phyloP scores from a whole-genome alignment of 64 coral and sea anemone species.

The Platygyra sinensis region DNA sequence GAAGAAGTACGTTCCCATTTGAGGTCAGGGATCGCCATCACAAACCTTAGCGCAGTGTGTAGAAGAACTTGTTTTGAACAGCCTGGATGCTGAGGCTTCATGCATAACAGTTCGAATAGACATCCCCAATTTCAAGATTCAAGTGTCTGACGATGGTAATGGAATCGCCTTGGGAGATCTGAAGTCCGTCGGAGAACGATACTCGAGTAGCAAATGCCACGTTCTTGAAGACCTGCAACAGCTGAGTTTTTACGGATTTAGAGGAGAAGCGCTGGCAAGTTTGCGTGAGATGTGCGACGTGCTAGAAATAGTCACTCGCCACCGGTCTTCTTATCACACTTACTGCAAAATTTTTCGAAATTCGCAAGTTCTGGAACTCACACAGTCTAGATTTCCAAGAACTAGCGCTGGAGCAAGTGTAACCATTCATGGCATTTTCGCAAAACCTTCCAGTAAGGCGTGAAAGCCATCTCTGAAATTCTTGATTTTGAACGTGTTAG shows the following conservation, averaged over 20 bases:
- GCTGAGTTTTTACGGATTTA: constrained; percentile 73
- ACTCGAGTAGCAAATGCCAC: constrained; percentile 94
- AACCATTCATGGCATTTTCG: constrained; percentile 73
- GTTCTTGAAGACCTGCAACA: constrained; percentile 70
- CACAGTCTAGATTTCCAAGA: constrained; percentile 64
- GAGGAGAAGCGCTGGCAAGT: constrained; percentile 96
- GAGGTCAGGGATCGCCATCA: constrained; percentile 88
- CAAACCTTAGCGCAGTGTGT: constrained; percentile 84
- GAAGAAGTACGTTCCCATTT: constrained; percentile 78
- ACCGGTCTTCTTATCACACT: constrained; percentile 83
- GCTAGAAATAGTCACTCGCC: constrained; percentile 83
- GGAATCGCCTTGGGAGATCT: constrained; percentile 73
- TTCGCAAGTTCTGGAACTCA: constrained; percentile 77
- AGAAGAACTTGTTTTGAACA: constrained; percentile 94
- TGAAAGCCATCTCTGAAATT: constrained; percentile 65
- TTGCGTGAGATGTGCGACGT: constrained; percentile 73
- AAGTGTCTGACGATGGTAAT: constrained; percentile 85
- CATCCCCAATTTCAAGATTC: constrained; percentile 72
- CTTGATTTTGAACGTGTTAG: constrained; percentile 86
- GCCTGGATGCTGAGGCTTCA: constrained; percentile 81
- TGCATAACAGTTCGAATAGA: constrained; percentile 82
- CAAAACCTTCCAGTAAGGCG: constrained; percentile 84
- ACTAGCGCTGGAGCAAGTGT: constrained; percentile 78
- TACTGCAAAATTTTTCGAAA: constrained; percentile 83
- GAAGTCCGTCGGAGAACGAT: constrained; percentile 70